A percentile compares a stretch with the other conserved stretches of the same genome.
Evolutionary conservation across 2,113 vertebrate species (phyloP).

Genomic region (rabbit (Oryctolagus cuniculus)): DNA sequence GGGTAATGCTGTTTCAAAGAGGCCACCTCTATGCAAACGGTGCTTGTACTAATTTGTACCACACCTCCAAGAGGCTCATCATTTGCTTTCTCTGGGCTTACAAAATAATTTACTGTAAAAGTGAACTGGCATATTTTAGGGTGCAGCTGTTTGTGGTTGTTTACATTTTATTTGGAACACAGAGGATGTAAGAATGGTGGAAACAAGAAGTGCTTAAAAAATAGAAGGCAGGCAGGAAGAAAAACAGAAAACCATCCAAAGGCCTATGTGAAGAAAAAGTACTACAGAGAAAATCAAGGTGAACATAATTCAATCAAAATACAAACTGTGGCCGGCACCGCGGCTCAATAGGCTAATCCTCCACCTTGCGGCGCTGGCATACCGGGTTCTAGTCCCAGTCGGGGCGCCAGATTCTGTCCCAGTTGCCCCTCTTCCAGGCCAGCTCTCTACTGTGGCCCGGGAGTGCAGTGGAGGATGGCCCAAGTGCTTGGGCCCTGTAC

Average conservation of each 20-base stretch:
- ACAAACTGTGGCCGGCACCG: too few relatives aligned
- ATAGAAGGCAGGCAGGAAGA: too few relatives aligned
- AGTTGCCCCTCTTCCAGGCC: too few relatives aligned
- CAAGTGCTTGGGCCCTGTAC: too few relatives aligned
- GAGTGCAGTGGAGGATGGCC: too few relatives aligned
- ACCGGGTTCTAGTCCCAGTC: too few relatives aligned
- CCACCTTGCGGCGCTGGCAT: too few relatives aligned
- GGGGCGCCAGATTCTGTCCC: too few relatives aligned
- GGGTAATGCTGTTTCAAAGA: slow-evolving; percentile 51
- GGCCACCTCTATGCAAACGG: slow-evolving; percentile 60
- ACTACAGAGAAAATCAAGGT: not conserved
- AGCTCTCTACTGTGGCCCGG: too few relatives aligned
- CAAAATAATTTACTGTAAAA: slow-evolving; percentile 67
- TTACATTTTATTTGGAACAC: slow-evolving; percentile 74
- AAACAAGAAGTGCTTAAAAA: not conserved
- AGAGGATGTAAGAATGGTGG: not conserved
- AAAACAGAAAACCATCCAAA: not conserved
- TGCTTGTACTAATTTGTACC: not conserved
- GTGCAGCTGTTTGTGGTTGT: slow-evolving; percentile 61
- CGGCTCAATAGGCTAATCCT: too few relatives aligned
- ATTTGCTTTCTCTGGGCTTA: slow-evolving; percentile 72
- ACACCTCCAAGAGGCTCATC: slow-evolving; percentile 46
- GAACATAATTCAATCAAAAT: not conserved
- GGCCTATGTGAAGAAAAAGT: not conserved
- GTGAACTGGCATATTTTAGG: slow-evolving; percentile 66